Evolutionary conservation across 2,888 invertebrate species (phyloP).

Genomic region (Sarcophaga variegata): DNA sequence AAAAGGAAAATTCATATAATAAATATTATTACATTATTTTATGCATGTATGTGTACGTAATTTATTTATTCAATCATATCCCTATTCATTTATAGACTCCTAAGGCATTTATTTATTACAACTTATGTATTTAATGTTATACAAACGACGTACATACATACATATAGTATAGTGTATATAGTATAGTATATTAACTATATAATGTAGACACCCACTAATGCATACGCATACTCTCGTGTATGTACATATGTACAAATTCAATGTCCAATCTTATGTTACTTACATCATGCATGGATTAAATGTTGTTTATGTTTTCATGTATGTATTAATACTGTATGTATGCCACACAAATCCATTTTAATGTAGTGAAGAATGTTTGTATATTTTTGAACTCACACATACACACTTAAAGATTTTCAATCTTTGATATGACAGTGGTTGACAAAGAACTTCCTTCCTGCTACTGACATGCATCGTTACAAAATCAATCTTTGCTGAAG

Average conservation of each 20-base stretch:
- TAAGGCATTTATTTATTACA: not conserved
- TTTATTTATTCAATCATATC: slow-evolving; percentile 5
- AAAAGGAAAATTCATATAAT: no score
- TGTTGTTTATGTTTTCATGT: not conserved
- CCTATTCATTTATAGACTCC: not conserved
- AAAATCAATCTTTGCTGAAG: slow-evolving; percentile 25
- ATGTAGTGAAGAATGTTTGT: not conserved
- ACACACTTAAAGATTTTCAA: not conserved
- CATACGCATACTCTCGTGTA: not conserved
- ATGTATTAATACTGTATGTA: not conserved
- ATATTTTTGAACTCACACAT: not conserved
- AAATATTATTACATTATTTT: no score
- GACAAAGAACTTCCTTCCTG: slow-evolving; percentile 36
- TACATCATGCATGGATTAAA: no score
- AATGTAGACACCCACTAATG: not conserved
- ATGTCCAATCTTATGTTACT: not conserved
- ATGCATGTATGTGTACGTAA: not conserved
- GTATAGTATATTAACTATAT: not conserved
- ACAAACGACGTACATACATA: not conserved
- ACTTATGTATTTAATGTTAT: not conserved
- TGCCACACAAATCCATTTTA: no score
- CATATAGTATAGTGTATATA: no score
- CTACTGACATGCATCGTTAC: slow-evolving; percentile 17
- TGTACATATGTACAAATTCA: not conserved
- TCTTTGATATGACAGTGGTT: slow-evolving; percentile 6